phyloP scores from a whole-genome alignment of 2,113 vertebrate genomes.

The Prionailurus viverrinus region DNA sequence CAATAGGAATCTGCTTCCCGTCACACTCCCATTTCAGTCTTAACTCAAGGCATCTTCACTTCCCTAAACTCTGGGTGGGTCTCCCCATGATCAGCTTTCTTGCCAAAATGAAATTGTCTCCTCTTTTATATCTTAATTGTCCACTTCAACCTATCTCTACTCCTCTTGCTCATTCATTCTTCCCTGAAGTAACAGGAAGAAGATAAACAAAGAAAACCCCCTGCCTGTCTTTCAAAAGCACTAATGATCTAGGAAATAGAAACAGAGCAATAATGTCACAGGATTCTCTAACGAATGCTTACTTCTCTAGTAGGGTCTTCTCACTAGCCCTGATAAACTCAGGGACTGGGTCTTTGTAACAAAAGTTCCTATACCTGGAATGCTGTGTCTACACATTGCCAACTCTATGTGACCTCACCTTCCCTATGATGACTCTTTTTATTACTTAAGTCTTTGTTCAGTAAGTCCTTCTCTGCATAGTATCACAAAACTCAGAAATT shows the following conservation, averaged over 20 bases:
- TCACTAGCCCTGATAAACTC: not conserved
- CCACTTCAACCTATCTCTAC: not conserved
- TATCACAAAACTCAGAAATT: not conserved
- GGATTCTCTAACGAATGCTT: not conserved
- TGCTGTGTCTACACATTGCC: not conserved
- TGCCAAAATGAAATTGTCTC: not conserved
- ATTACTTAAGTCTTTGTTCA: not conserved
- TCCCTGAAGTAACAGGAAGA: not conserved
- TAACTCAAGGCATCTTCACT: not conserved
- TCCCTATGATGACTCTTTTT: not conserved
- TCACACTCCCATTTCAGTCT: rapidly evolving
- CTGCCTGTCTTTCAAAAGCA: conserved; percentile 9
- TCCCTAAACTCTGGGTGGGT: not conserved
- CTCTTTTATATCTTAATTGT: not conserved
- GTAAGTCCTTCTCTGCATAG: not conserved
- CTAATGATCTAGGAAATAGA: not conserved
- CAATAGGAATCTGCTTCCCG: not conserved
- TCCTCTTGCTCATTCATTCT: not conserved
- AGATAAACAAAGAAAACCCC: not conserved
- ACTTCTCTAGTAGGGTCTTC: not conserved
- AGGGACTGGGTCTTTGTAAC: not conserved
- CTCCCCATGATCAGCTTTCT: not conserved
- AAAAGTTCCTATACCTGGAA: not conserved
- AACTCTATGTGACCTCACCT: not conserved
- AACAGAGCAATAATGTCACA: not conserved